Base-by-base conservation (phyloP, 1,140 invertebrate species). In the Ctenoplectra terminalis region DNA sequence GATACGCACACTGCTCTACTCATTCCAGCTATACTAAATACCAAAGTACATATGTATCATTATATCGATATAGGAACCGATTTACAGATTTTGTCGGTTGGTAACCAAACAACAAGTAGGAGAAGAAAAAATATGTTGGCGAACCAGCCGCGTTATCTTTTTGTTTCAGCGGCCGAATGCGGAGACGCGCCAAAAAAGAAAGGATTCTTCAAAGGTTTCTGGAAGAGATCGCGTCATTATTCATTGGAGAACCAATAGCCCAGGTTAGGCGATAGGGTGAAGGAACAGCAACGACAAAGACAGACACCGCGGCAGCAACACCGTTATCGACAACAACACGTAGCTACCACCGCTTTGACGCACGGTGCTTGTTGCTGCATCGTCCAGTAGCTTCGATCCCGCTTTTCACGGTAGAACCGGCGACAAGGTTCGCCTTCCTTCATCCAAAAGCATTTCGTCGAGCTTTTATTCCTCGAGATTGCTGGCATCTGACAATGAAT, bases 161-260 rank as follows among this genome's bases (percentile, higher is more conserved):
- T 72, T 88, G 84, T 94, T 94, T 79, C 94, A 96, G 96, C 95
- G 83, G 96, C 96, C 82, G 96, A 96, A 70, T 89, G 94, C 91
- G 90, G 93, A 89, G 92, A 95, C 93, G 86, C 95, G 84, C 96
- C 96, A 74, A 97, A 97, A 92, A 97, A 97, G 91, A 97, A 96
- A 92, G 96, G 97, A 69, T 97, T 97, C 90, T 97, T 97, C 94
- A 97, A 96, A 93, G 97, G 95, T 90, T 96, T 97, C 81, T 97
- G 97, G 97, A 97, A 97, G 92, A 95, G 96, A 77, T 97, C 97
- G 70, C 95, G 97, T 70, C 97, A 97, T 90, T 96, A 97, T 91
- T 97, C 97, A 37, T 93, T 97, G 92, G 97, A 97, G 92, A 96
- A 97, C 90, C 95, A 96, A 95, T 95, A 95, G 93, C 92, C 90